Evolutionary conservation across 2,888 invertebrate species (phyloP).

Genomic region (Agrochola lychnidis): DNA sequence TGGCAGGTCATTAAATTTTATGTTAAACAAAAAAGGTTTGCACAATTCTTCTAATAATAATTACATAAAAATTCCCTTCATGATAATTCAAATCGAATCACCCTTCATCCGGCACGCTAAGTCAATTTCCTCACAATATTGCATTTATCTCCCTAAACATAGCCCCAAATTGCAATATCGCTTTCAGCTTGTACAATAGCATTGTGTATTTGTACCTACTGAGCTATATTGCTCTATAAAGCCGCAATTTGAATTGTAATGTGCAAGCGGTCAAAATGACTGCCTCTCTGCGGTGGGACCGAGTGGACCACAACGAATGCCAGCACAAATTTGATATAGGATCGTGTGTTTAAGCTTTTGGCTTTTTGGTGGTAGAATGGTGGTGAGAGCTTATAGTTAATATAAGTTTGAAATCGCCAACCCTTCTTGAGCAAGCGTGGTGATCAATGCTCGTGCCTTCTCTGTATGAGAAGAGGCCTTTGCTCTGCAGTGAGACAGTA

Average conservation of each 20-base stretch:
- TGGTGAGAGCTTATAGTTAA: too few relatives aligned
- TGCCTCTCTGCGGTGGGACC: conserved; percentile 39
- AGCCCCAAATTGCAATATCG: conserved; percentile 44
- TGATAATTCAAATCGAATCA: not conserved
- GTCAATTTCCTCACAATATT: conserved; percentile 2
- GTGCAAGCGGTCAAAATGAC: conserved; percentile 55
- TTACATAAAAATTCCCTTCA: not conserved
- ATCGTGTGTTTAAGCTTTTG: conserved; percentile 12
- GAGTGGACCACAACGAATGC: conserved; percentile 34
- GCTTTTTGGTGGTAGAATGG: conserved; percentile 17
- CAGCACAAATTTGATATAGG: conserved; percentile 35
- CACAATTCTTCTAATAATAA: too few relatives aligned
- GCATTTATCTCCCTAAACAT: conserved; percentile 10
- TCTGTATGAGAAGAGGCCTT: too few relatives aligned
- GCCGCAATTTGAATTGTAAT: conserved; percentile 62
- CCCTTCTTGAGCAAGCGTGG: too few relatives aligned
- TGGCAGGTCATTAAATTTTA: too few relatives aligned
- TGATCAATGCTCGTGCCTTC: too few relatives aligned
- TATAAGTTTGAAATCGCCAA: too few relatives aligned
- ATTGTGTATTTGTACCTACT: conserved; percentile 34
- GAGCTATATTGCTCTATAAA: conserved; percentile 19
- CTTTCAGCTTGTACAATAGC: conserved; percentile 33
- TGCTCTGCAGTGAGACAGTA: too few relatives aligned
- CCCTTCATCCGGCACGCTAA: not conserved
- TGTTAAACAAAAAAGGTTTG: too few relatives aligned